A percentile compares a stretch with the other conserved stretches of the same genome.
These are phyloP conservation scores for Scyliorhinus canicula DNA, from an alignment of 2,797 vertebrate species.

Conservation along the genomic window DNA sequence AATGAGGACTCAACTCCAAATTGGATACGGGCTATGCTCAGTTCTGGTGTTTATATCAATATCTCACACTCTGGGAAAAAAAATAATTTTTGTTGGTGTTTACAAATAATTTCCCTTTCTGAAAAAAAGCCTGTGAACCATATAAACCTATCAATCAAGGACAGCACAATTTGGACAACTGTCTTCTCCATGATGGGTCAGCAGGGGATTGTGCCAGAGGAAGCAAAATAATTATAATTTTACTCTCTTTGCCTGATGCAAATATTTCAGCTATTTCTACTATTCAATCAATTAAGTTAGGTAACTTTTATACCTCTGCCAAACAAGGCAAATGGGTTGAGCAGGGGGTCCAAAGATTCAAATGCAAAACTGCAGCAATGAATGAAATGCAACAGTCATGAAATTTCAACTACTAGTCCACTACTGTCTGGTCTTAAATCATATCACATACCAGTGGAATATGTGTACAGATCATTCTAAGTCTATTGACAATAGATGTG, in stretches of 20 bases:
- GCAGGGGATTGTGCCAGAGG: neutral
- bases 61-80: neutral
- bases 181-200: neutral
- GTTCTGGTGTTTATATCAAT: neutral
- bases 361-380: neutral
- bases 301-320: neutral
- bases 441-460: neutral
- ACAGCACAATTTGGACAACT: neutral
- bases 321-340: neutral
- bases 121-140: neutral
- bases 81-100: too few relatives aligned
- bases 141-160: neutral
- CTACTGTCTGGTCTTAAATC: neutral
- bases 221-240: neutral
- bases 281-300: neutral
- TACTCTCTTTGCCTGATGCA: neutral
- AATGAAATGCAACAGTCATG: neutral
- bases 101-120: too few relatives aligned
- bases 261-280: neutral
- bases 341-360: neutral
- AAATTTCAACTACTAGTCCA: neutral
- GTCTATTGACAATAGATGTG: neutral
- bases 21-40: neutral
- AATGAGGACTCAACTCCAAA: neutral
- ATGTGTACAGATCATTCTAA: neutral